These are phyloP conservation scores for Macrotis lagotis DNA, from an alignment of 2,113 vertebrate species.

Conservation along the genomic window DNA sequence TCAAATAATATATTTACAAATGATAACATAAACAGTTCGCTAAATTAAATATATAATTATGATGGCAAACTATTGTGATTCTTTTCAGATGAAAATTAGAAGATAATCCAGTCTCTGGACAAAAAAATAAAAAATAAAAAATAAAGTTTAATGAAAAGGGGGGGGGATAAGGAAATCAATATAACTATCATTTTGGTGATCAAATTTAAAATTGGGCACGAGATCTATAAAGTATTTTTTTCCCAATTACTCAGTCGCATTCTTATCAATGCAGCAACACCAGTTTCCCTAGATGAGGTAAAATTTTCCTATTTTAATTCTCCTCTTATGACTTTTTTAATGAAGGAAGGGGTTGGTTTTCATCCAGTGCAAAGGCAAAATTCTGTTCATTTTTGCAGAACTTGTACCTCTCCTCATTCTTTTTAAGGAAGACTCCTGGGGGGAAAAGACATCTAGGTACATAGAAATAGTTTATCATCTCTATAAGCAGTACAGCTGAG, in stretches of 20 bases:
- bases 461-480: background rate
- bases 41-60: conserved; percentile 66
- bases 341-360: background rate
- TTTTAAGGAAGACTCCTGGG: background rate
- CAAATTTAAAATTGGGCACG: conserved; percentile 19
- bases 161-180: background rate
- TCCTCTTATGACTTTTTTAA: background rate
- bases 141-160: conserved; percentile 54
- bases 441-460: background rate
- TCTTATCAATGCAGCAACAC: background rate
- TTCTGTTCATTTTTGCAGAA: background rate
- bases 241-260: background rate
- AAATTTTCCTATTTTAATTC: background rate
- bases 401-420: background rate
- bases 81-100: conserved; percentile 51
- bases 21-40: conserved; percentile 49
- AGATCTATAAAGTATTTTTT: background rate
- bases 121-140: conserved; percentile 54
- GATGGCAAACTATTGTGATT: conserved; percentile 63
- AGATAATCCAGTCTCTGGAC: background rate
- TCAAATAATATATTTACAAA: conserved; percentile 60
- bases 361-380: background rate
- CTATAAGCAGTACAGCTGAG: background rate
- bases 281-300: background rate
- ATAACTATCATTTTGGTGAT: conserved; percentile 33